Evolutionary conservation across 2,888 invertebrate species (phyloP), one percentile per base, ranked within the genome.

Genomic region (Uloborus plumipes): DNA sequence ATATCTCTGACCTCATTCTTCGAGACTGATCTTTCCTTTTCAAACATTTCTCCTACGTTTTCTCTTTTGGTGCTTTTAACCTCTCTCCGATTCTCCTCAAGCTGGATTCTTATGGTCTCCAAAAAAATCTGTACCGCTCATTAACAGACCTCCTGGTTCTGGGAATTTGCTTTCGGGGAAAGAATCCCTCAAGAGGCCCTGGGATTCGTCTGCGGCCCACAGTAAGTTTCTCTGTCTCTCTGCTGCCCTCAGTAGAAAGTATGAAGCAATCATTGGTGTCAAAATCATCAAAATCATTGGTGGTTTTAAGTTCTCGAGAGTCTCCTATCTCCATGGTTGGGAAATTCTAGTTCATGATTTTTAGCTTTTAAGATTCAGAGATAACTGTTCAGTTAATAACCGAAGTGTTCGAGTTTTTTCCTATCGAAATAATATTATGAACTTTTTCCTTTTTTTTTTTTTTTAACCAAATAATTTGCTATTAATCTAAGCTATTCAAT

Each of bases 61-160:
- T 62, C 26, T 59, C 50, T 50, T 73, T 69, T 13, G 53, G 49
- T 47, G 11, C n/a, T 53, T n/a, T n/a, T 64, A 69, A 55, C 71
- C 49, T 71, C n/a, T 13, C 50, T 61, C 16, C 49, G 62, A 72
- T 73, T 80, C 49, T 74, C 62, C 64, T 80, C 70, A 80, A 80
- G 80, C 69, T 74, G 74, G 74, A 69, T 62, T 74, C 20, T 62
- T 55, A 13, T 80, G 80, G 74, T 70, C 72, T 22, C 74, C 70
- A 18, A 74, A 80, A 74, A 73, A 70, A 74, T 20, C 39, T 39
- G 72, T 62, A 20, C 61, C 53, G 47, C 18, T 50, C 51, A 64
- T 70, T 64, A 70, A 49, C 50, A 70, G 69, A 55, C 51, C 64
- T 53, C 62, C 55, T 70, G 80, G 80, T 39, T 39, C 39, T 39